Evolutionary conservation across 2,113 vertebrate species (phyloP).

Genomic region (Gymnobelideus leadbeateri): DNA sequence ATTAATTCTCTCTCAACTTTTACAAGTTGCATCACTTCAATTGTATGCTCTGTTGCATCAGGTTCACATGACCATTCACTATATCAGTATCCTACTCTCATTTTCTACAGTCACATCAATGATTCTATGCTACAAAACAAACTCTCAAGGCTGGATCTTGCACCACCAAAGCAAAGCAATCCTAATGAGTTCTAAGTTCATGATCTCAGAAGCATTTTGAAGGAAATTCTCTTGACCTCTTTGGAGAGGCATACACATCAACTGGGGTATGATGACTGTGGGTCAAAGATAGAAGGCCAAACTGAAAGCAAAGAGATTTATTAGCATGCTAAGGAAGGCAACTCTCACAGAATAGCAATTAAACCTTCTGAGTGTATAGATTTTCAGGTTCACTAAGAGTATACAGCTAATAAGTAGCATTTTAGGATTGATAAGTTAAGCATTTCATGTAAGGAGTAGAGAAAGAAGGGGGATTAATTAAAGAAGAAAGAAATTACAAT

Average conservation of each 20-base stretch:
- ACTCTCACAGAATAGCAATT: not conserved
- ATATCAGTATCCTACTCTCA: not conserved
- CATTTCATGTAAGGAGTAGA: not conserved
- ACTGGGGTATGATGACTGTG: not conserved
- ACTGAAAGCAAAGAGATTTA: not conserved
- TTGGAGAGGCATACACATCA: not conserved
- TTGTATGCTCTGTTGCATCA: not conserved
- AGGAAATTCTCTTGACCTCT: not conserved
- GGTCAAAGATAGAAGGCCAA: not conserved
- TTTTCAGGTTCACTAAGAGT: no score
- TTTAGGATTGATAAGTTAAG: not conserved
- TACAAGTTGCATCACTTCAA: not conserved
- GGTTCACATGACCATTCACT: not conserved
- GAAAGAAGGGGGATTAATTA: not conserved
- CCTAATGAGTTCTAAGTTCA: not conserved
- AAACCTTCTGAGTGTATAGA: not conserved
- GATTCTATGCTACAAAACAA: not conserved
- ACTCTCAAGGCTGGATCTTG: not conserved
- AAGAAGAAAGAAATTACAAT: not conserved
- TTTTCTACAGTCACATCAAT: not conserved
- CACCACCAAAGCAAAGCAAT: not conserved
- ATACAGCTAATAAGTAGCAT: not conserved
- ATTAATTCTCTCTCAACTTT: not conserved
- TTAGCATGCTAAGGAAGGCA: not conserved
- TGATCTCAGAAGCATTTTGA: not conserved